Evolutionary conservation across 2,888 invertebrate genomes (phyloP), one percentile per base, ranked within the genome.

Genomic region (Xestobium rufovillosum): DNA sequence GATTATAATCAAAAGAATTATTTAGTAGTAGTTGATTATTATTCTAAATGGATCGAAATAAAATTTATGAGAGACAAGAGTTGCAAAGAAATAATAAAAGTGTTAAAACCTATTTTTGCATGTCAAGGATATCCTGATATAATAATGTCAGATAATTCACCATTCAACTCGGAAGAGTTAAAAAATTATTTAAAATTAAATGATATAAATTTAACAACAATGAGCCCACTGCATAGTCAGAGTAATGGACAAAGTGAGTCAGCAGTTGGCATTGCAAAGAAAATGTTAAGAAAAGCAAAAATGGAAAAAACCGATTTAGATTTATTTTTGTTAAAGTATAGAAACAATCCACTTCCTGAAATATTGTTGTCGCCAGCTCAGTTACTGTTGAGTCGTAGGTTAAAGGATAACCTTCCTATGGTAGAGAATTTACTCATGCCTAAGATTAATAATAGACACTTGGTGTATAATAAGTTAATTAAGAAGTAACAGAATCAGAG

Each of bases 21-120:
- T 38, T 39, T 53, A 25, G 29, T 53, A 12, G 39, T 53, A 9
- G 34, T 48, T 9, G 53, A 57, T 39, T 51, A 48, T 40, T 42
- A 45, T 31, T 39, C 42, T 3, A 53, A 50, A 32, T 55, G 50
- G 51, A 13, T 51, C 17, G 48, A 51, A 30, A 25, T 48, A 11
- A 31, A 31, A 10, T 26, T 29, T 35, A 12, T 45, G 6, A 28
- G 37, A 26, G 30, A 16, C n/a, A 43, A 43, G 30, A 33, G 28
- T 29, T 34, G 34, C 4, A 8, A 11, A 19, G 34, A 41, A 23
- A 31, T 46, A 8, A 48, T 47, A 14, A 25, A 9, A 9, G 38
- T 39, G 23, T 37, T 52, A 6, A 43, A 45, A 34, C 19, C 26
- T 16, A 34, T 50, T 9, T 50, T 50, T 44, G 29, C 47, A 19